Percentiles rank a stretch among this genome's conserved stretches.
phyloP scores from a whole-genome alignment of 2,888 invertebrate species.

The Bugula neritina region DNA sequence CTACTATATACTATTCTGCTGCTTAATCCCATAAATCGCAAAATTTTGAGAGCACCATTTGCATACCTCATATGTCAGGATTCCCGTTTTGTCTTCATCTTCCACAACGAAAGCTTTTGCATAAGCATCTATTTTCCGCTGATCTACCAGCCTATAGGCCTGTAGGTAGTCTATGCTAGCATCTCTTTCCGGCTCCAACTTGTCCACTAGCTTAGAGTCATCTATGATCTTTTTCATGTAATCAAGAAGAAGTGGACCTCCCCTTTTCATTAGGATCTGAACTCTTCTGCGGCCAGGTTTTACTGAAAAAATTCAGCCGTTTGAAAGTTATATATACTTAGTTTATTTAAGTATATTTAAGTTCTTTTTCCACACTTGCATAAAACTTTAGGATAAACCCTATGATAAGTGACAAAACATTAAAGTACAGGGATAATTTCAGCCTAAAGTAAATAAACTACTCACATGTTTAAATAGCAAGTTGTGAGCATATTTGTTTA shows the following conservation, averaged over 20 bases:
- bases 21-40: too few species aligned
- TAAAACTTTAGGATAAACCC: too few species aligned
- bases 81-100: slow-evolving; percentile 40
- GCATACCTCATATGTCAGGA: slow-evolving; percentile 17
- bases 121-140: slow-evolving; percentile 45
- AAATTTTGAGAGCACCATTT: too few species aligned
- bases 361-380: too few species aligned
- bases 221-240: slow-evolving; percentile 48
- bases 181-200: slow-evolving; percentile 37
- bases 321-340: not conserved
- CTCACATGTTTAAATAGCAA: too few species aligned
- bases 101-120: slow-evolving; percentile 50
- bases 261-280: slow-evolving; percentile 47
- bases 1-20: too few species aligned
- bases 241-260: slow-evolving; percentile 43
- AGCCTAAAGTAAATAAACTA: too few species aligned
- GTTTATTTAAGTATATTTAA: too few species aligned
- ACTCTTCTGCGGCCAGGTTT: slow-evolving; percentile 42
- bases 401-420: too few species aligned
- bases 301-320: slow-evolving; percentile 35
- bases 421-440: too few species aligned
- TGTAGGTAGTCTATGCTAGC: slow-evolving; percentile 48
- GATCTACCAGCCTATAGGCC: slow-evolving; percentile 49
- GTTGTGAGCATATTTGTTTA: too few species aligned
- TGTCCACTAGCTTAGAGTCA: slow-evolving; percentile 40